Percentiles rank a stretch among this genome's conserved stretches.
Evolutionary conservation across 2,113 vertebrate species (phyloP).

Genomic region (Phalacrocorax pelagicus): DNA sequence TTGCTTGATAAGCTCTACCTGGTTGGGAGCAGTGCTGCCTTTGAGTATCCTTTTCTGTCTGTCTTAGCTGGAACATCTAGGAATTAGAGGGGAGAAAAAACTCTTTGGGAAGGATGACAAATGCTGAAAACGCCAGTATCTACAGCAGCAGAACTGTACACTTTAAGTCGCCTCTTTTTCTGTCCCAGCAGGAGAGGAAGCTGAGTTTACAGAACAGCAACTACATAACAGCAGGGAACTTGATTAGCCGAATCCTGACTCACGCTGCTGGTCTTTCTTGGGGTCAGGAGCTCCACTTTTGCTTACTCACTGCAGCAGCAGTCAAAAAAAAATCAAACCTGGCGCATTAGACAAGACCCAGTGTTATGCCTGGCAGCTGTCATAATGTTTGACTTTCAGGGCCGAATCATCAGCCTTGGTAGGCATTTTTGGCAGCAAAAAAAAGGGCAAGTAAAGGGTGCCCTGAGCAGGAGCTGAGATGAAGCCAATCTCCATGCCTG

Average conservation of each 20-base stretch:
- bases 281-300: background rate
- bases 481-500: background rate
- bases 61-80: background rate
- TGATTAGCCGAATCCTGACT: background rate
- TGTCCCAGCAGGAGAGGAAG: background rate
- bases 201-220: background rate
- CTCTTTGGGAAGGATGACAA: background rate
- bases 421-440: background rate
- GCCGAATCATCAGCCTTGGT: background rate
- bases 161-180: background rate
- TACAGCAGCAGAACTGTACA: background rate
- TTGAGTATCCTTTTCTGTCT: background rate
- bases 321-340: slow-evolving; percentile 34
- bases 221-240: background rate
- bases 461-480: background rate
- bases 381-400: background rate
- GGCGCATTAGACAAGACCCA: background rate
- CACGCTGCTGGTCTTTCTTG: background rate
- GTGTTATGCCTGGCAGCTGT: background rate
- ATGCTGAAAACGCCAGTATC: background rate
- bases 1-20: accelerated
- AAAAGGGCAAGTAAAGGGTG: background rate
- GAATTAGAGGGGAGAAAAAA: background rate
- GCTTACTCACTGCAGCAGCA: slow-evolving; percentile 47
- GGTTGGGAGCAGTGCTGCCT: background rate